phyloP scores from a whole-genome alignment of 2,888 invertebrate species.

The Yponomeuta malinellus region DNA sequence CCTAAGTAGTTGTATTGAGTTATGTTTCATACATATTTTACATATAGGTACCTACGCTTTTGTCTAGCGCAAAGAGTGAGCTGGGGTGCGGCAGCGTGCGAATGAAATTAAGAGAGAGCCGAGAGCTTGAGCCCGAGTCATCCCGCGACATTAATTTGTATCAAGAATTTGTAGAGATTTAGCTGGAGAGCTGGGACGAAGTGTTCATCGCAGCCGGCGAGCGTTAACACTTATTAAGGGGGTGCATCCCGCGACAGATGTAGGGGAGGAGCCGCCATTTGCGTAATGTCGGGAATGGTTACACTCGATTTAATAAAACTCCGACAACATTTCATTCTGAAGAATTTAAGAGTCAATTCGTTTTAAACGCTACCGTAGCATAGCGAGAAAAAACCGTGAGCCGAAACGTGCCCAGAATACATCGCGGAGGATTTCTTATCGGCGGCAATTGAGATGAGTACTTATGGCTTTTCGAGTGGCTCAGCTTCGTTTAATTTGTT shows the following conservation, averaged over 20 bases:
- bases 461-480: slow-evolving; percentile 76
- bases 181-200: slow-evolving; percentile 46
- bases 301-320: slow-evolving; percentile 77
- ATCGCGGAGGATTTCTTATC: slow-evolving; percentile 73
- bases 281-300: slow-evolving; percentile 75
- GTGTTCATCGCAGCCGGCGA: slow-evolving; percentile 72
- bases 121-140: slow-evolving; percentile 44
- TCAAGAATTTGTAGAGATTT: slow-evolving; percentile 76
- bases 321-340: slow-evolving; percentile 72
- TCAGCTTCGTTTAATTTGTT: slow-evolving; percentile 76
- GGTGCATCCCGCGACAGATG: slow-evolving; percentile 76
- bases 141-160: slow-evolving; percentile 71
- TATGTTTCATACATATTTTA: slow-evolving; percentile 1
- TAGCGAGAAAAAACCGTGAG: slow-evolving; percentile 71
- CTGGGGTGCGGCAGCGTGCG: slow-evolving; percentile 22
- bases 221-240: slow-evolving; percentile 76
- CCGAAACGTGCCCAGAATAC: slow-evolving; percentile 73
- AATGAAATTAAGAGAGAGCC: slow-evolving; percentile 65
- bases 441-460: slow-evolving; percentile 75
- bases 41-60: background rate
- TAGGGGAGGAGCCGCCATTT: slow-evolving; percentile 74
- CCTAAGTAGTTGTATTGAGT: background rate
- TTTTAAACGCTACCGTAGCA: slow-evolving; percentile 70
- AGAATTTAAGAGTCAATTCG: slow-evolving; percentile 75
- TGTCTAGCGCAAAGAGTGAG: background rate